A percentile compares a stretch with the other conserved stretches of the same genome.
phyloP scores from a whole-genome alignment of 2,797 vertebrate species.

The Malacoraja senta region DNA sequence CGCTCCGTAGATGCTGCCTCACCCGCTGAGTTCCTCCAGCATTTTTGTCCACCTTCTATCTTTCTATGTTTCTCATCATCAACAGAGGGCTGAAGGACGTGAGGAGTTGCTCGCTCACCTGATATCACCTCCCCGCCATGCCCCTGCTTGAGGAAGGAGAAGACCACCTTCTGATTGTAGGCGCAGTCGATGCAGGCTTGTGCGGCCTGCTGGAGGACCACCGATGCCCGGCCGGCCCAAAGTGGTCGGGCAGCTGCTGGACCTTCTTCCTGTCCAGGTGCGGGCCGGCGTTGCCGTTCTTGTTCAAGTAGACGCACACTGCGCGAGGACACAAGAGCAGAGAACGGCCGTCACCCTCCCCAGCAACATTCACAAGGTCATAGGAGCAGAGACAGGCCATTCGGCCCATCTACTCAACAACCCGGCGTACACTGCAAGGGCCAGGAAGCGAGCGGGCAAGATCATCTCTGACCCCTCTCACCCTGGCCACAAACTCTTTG shows the following conservation, averaged over 20 bases:
- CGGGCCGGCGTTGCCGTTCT: slow-evolving; percentile 82
- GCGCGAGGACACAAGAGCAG: neutral
- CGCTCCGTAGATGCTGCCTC: no score
- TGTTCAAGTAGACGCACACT: slow-evolving; percentile 98
- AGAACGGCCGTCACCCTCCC: neutral
- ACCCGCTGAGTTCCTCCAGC: no score
- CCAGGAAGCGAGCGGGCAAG: no score
- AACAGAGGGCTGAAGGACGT: no score
- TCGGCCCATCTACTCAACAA: no score
- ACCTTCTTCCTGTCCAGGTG: slow-evolving; percentile 84
- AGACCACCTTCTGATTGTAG: slow-evolving; percentile 83
- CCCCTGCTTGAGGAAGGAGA: slow-evolving; percentile 88
- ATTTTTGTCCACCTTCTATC: no score
- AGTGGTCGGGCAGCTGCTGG: slow-evolving; percentile 89
- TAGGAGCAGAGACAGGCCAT: no score
- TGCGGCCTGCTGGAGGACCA: slow-evolving; percentile 93
- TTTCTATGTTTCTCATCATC: no score
- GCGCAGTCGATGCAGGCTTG: slow-evolving; percentile 95
- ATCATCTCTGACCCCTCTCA: no score
- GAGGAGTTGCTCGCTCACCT: slow-evolving; percentile 59
- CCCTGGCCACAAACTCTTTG: no score
- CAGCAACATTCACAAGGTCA: neutral
- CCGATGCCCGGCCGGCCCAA: slow-evolving; percentile 90
- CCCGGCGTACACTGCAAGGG: no score
- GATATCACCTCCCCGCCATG: slow-evolving; percentile 92